Evolutionary conservation across 2,888 invertebrate genomes (phyloP), one percentile per base, ranked within the genome.

Genomic region (Encarsia formosa): DNA sequence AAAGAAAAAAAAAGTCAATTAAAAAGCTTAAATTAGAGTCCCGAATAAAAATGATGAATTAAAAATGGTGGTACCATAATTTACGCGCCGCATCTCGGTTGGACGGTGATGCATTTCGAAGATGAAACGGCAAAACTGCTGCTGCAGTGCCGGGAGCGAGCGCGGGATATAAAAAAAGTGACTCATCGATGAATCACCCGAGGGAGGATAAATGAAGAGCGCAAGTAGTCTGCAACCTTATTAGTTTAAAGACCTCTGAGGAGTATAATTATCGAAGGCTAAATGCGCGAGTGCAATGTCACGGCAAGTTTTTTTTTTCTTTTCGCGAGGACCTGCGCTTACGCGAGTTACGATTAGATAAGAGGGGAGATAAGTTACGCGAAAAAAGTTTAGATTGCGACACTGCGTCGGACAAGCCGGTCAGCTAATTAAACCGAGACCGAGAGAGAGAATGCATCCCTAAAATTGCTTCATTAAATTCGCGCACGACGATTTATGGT

Each of bases 191-290:
- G 56, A 56, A 49, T 52, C 56, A 52, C 42, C 46, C 20, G 6
- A 29, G 34, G 15, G 15, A 15, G 13, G 4, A 15, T 3, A 15
- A n/a, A 3, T 8, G 23, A n/a, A 2, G 15, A 16, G 43, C 34
- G 24, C 24, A 45, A 32, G 50, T 15, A 23, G 42, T 43, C 53
- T 49, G 46, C 43, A 45, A 41, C 56, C 56, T 56, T 56, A 56
- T 56, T 56, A 52, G 56, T 56, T 56, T 52, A 49, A 56, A 56
- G 56, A 52, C 56, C 56, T 56, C 42, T 51, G 32, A 44, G 44
- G 37, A 43, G 46, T 47, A 40, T 44, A 51, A 51, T 54, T 51
- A 54, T 50, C 38, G 50, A 54, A 51, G 54, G 48, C 48, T 54
- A 6, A 15, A 29, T 16, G 46, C n/a, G 35, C 45, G 32, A 39